phyloP scores from a whole-genome alignment of 64 coral and sea anemone species.

The Stichodactyla mertensii region DNA sequence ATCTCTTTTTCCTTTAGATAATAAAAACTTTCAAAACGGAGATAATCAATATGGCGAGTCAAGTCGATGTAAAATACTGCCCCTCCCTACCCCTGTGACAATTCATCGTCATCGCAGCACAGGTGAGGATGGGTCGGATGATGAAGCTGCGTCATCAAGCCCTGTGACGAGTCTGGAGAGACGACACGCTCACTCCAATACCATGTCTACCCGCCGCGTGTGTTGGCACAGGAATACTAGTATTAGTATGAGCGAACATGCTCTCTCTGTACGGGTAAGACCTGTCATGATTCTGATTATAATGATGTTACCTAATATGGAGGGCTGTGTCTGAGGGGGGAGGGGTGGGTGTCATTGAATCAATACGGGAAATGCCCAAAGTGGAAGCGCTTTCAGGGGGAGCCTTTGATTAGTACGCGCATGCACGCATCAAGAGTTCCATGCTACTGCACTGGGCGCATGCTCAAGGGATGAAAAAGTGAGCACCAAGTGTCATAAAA shows the following conservation, averaged over 20 bases:
- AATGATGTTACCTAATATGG: no score
- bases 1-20: background rate
- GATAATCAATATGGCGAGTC: slow-evolving; percentile 28
- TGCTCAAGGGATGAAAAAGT: no score
- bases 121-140: slow-evolving; percentile 66
- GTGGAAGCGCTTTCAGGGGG: no score
- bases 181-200: slow-evolving; percentile 91
- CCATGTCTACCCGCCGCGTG: slow-evolving; percentile 93
- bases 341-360: no score
- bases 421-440: no score
- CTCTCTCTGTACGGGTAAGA: slow-evolving; percentile 88
- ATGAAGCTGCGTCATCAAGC: slow-evolving; percentile 51
- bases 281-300: no score
- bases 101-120: slow-evolving; percentile 30
- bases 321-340: no score
- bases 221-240: slow-evolving; percentile 99
- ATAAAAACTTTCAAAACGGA: slow-evolving; percentile 52
- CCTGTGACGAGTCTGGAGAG: slow-evolving; percentile 80
- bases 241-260: slow-evolving; percentile 87
- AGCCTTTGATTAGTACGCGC: no score
- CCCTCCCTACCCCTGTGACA: slow-evolving; percentile 67
- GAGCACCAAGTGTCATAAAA: no score
- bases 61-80: slow-evolving; percentile 51
- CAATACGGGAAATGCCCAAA: no score
- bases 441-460: no score